Evolutionary conservation across 2,797 vertebrate genomes (phyloP), one percentile per base, ranked within the genome.

Genomic region (Smutsia gigantea): DNA sequence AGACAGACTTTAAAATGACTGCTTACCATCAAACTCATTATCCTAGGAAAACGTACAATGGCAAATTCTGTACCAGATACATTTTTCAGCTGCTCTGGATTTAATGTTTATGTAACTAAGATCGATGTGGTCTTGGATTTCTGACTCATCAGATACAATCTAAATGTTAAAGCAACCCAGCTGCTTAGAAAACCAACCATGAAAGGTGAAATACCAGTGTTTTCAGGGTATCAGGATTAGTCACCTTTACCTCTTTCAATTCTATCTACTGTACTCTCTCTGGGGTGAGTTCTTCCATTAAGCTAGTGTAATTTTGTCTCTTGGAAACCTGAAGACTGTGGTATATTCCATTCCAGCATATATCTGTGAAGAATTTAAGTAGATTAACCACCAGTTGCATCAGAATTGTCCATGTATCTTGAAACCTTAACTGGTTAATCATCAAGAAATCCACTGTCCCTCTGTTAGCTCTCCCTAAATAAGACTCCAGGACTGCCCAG

Each of bases 1-100:
- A 97, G 88, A 68, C 57, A 93, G n/a, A 94, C 42, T 55, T 95
- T 96, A 39, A 94, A 95, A 95, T 94, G 85, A 95, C 77, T 95
- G 71, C 21, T 94, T 86, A 81, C 66, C 90, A 96, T 86, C 63
- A 91, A 90, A 74, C 18, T 75, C 69, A 93, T 75, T 77, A 95
- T 85, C 64, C 55, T 94, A 92, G 61, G 63, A 82, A 90, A 90
- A 92, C 64, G 83, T 69, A 93, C 2, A 39, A 96, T 78, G 68
- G 51, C 42, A 95, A 84, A 92, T 83, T 78, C 75, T 90, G 42
- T 89, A 85, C 23, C 25, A 85, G 53, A 84, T 39, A 92, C 39
- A 93, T 85, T 92, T 89, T 92, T 64, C 12, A 61, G 63, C 74
- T 97, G 27, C 57, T 95, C 31, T 46, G 77, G 59, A 93, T 78